Base-by-base conservation (phyloP, 2,797 vertebrate species). In the Diceros bicornis region DNA sequence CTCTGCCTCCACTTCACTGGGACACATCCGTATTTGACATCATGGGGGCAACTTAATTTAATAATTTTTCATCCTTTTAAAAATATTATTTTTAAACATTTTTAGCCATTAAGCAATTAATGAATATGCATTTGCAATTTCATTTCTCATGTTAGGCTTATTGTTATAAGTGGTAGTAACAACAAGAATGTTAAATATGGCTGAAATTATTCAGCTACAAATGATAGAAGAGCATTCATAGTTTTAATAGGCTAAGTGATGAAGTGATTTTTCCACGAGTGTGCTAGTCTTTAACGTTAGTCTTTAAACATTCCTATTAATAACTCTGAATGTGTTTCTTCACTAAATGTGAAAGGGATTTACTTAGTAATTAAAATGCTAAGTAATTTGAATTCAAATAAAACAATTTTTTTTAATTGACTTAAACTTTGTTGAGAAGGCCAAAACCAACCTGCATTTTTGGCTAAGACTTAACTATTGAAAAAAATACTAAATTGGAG, bases 1-100 rank as follows among this genome's bases (percentile, higher is more conserved):
- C 97, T 95, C 71, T 94, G 61, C 59, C 61, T 98, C 89, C 97
- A 85, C 95, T 96, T 98, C 97, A 98, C 97, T 99, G 98, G 98
- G 98, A 99, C 99, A 97, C 68, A 98, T 96, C 97, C 96, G 72
- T 99, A 99, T 99, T 47, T 75, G 29, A 74, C 62, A 72, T 25
- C 0, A 37, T 0, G 50, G 23, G 9, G 47, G 32, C 20, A 44
- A 44, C 23, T 71, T 69, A 62, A 91, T 27, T 88, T 61, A 90
- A 81, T 44, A 6, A 72, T 44, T 32, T 32, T 82, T 66, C 7
- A 85, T 41, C 23, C 55, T 47, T 86, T 81, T 86, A n/a, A 55
- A 92, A 89, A 34, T 86, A 75, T 8, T 47, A 62, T 72, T 69
- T 98, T 50, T 8, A 79, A 91, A 91, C 17, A 78, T 47, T 68